A percentile compares a stretch with the other conserved stretches of the same genome.
phyloP scores from a whole-genome alignment of 2,797 vertebrate genomes.

The Halcyon smyrnensis region DNA sequence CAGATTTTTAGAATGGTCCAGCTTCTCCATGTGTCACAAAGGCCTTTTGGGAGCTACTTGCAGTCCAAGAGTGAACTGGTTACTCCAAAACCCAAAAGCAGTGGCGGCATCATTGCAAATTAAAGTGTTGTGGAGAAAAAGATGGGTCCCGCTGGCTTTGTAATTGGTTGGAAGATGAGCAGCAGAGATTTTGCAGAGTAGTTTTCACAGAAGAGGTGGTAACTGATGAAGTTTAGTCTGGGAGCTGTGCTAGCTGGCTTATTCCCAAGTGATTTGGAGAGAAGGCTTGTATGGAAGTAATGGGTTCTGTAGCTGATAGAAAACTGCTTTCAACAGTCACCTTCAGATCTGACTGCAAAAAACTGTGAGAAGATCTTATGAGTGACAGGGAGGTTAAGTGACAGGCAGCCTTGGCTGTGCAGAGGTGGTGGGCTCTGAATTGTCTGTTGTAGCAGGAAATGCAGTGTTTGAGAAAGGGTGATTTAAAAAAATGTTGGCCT shows the following conservation, averaged over 20 bases:
- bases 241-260: neutral
- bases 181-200: neutral
- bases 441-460: neutral
- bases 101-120: neutral
- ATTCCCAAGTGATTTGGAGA: neutral
- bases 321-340: neutral
- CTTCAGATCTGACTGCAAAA: neutral
- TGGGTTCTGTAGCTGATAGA: neutral
- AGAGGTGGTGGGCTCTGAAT: neutral
- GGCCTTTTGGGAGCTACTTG: neutral
- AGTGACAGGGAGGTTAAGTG: neutral
- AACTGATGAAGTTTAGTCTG: neutral
- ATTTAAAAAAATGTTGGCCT: neutral
- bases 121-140: neutral
- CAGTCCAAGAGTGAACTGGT: neutral
- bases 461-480: neutral
- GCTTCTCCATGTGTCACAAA: accelerated
- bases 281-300: neutral
- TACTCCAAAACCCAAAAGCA: neutral
- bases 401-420: neutral
- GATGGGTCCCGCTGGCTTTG: neutral
- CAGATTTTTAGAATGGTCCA: neutral
- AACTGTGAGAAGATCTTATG: neutral
- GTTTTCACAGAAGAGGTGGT: neutral
- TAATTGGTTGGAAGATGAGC: neutral